Evolutionary conservation across 1,140 invertebrate species (phyloP).

Genomic region (Sarcophaga peregrina): DNA sequence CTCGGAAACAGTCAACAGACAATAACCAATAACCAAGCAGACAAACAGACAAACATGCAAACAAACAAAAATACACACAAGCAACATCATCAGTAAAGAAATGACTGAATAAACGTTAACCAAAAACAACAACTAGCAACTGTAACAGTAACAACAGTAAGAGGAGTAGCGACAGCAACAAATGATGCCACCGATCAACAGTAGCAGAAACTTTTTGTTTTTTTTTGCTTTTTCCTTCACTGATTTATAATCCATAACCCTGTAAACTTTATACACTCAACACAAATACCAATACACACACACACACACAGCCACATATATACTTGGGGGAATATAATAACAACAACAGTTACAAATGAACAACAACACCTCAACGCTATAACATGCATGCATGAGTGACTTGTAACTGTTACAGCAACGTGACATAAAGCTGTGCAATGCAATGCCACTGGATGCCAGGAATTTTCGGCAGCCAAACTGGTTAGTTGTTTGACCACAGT

Average conservation of each 20-base stretch:
- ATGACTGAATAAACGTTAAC: not conserved
- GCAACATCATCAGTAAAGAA: too few relatives aligned
- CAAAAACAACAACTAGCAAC: not conserved
- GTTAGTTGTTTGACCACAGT: constrained; percentile 27
- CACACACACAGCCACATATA: not conserved
- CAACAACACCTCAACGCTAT: constrained; percentile 13
- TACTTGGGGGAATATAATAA: not conserved
- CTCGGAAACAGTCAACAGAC: not conserved
- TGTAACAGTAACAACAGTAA: not conserved
- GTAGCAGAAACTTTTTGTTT: not conserved
- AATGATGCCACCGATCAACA: constrained; percentile 17
- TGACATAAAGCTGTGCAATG: not conserved
- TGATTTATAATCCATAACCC: constrained; percentile 41
- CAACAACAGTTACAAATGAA: constrained; percentile 29
- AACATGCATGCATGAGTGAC: constrained; percentile 20
- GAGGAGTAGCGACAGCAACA: not conserved
- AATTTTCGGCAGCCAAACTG: not conserved
- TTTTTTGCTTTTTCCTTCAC: not conserved
- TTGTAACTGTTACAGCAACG: not conserved
- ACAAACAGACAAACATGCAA: too few relatives aligned
- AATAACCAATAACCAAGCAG: not conserved
- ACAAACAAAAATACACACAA: too few relatives aligned
- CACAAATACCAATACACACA: not conserved
- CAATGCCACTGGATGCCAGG: not conserved
- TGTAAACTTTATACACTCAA: not conserved